Evolutionary conservation across 2,888 invertebrate genomes (phyloP), one percentile per base, ranked within the genome.

Genomic region (Phrixothrix hirtus): DNA sequence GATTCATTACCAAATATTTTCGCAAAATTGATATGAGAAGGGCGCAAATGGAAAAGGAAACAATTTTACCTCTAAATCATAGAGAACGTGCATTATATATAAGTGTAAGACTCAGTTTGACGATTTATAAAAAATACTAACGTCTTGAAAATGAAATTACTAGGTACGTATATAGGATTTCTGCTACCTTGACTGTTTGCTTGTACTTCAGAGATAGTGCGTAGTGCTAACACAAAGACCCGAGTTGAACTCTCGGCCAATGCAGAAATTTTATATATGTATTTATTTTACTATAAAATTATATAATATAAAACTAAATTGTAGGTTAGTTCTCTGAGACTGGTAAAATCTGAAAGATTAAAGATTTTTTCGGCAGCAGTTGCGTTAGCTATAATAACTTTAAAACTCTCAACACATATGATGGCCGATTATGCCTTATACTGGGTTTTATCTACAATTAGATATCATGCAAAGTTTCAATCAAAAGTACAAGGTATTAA

Each of bases 371-470:
- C 70, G 72, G 85, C 73, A 0, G 61, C 77, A 0, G 69, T 79
- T 10, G 82, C 88, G 57, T 79, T 92, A 70, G 64, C 80, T 0
- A 77, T 87, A 10, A 83, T 87, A 0, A 82, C 84, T 0, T 75
- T 89, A 49, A 91, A 93, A 69, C 77, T 92, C 9, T 73, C 82
- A 15, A 83, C 87, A 34, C 87, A 90, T 65, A 85, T 94, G 68
- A 74, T 83, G 12, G 82, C 85, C 1, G 94, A 95, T 73, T 91
- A 88, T 70, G 82, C 86, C 13, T 75, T 94, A 0, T 92, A 82
- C 69, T 90, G 90, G 87, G 78, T 92, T n/a, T 72, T 94, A 39
- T 74, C 73, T 76, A 57, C 75, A 67, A 77, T 81, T 62, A 62
- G 77, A 54, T 71, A 75, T 63, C 68, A 82, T 72, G 80, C 79